Evolutionary conservation across 2,888 invertebrate genomes (phyloP).

Genomic region (Adelognathus sp.): DNA sequence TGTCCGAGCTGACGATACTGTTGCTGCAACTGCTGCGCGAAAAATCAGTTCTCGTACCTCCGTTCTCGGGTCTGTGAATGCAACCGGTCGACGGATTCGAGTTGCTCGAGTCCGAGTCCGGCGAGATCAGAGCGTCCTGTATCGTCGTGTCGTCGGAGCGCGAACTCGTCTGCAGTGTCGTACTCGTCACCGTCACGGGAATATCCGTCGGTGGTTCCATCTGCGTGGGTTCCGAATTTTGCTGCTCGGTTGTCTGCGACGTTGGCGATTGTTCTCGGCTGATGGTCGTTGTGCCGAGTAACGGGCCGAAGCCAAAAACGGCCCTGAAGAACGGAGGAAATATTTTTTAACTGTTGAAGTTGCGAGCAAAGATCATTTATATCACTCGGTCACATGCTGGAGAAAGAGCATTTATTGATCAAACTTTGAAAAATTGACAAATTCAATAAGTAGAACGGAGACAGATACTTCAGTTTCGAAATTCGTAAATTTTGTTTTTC

Average conservation of each 20-base stretch:
- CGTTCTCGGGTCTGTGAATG: conserved; percentile 61
- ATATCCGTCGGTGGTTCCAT: conserved; percentile 71
- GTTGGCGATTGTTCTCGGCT: conserved; percentile 59
- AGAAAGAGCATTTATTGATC: too few species aligned
- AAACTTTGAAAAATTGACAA: too few species aligned
- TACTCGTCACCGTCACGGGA: conserved; percentile 72
- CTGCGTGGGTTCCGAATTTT: conserved; percentile 63
- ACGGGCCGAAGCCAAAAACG: conserved; percentile 69
- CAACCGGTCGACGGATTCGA: conserved; percentile 69
- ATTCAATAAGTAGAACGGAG: too few species aligned
- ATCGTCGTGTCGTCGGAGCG: conserved; percentile 77
- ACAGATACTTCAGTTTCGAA: too few species aligned
- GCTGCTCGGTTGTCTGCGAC: conserved; percentile 56
- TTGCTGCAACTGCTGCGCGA: conserved; percentile 73
- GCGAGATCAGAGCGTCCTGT: conserved; percentile 75
- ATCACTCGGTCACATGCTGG: too few species aligned
- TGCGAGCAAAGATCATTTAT: too few species aligned
- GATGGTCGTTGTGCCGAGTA: conserved; percentile 57
- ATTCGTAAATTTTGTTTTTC: too few species aligned
- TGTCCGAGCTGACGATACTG: conserved; percentile 76
- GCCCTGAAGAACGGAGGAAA: conserved; percentile 65
- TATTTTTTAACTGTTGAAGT: too few species aligned
- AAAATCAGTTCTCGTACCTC: conserved; percentile 52
- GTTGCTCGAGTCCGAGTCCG: conserved; percentile 74
- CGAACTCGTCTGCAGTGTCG: conserved; percentile 74